A percentile compares a stretch with the other conserved stretches of the same genome.
Evolutionary conservation across 2,797 vertebrate genomes (phyloP).

Genomic region (Hydrocynus forskahlii): DNA sequence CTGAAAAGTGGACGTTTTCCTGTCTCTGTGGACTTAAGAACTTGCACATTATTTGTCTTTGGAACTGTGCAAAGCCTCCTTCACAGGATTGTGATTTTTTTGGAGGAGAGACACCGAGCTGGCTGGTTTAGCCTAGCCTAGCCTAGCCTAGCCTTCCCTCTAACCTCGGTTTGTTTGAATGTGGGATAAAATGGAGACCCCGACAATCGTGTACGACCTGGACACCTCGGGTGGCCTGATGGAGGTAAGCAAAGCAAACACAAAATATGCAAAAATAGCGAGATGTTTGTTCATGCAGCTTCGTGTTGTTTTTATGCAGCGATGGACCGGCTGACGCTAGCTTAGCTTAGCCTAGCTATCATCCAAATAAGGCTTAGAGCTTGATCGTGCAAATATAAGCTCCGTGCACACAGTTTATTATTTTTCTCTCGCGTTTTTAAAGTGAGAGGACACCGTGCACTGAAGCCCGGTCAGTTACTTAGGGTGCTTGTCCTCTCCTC

Average conservation of each 20-base stretch:
- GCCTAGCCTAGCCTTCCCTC: constrained; percentile 24
- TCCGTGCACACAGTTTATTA: no score
- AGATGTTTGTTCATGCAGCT: neutral
- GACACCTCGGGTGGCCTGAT: constrained; percentile 97
- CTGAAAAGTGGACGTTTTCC: neutral
- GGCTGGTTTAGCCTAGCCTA: neutral
- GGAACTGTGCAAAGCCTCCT: neutral
- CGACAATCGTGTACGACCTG: constrained; percentile 98
- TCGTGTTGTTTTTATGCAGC: no score
- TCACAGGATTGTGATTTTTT: neutral
- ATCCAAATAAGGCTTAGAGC: no score
- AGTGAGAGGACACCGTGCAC: no score
- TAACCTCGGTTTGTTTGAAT: constrained; percentile 80
- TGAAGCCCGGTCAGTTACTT: neutral
- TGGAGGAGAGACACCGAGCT: neutral
- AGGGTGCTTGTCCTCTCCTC: no score
- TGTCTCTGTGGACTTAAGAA: neutral
- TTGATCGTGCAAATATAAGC: neutral
- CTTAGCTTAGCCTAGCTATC: neutral
- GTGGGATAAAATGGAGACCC: constrained; percentile 99
- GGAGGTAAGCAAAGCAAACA: constrained; percentile 82
- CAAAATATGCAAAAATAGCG: no score
- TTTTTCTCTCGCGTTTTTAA: neutral
- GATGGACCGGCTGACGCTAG: constrained; percentile 6
- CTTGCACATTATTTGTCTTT: constrained; percentile 1